Base-by-base conservation (phyloP, 2,888 invertebrate genomes). In the Parnassius apollo region DNA sequence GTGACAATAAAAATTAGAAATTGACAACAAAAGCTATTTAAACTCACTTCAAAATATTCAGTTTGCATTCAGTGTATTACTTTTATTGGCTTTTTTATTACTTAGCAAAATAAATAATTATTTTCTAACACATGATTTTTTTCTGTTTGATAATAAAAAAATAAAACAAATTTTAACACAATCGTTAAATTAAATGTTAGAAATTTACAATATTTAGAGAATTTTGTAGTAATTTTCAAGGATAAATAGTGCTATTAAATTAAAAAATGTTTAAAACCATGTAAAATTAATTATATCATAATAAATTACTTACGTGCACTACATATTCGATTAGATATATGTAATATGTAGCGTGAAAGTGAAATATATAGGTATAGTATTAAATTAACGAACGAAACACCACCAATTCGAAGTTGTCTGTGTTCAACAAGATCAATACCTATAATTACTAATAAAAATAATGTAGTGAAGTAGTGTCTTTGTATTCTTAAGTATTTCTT, bases 401-500 rank as follows among this genome's bases (percentile, higher is more conserved):
- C 86, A 86, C 85, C 86, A 83, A 81, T 75, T 76, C 71, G 78
- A 80, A 76, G 78, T 81, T 83, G 85, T 83, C 86, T 87, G 88
- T 89, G 87, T 89, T 88, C 87, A 87, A 79, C 72, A 75, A 75
- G 71, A 71, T 79, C 59, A 65, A 66, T 65, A 25, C 25, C 25
- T 25, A 25, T 67, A 66, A 67, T 75, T 60, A 60, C 44, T 61
- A 68, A 18, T 1, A 12, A 12, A 35, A 35, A 7, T 35, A 35
- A 67, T 60, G 65, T 75, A 72, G 68, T 46, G 58, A 11, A 44
- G 57, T 60, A 64, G 64, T 44, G 25, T 42, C 50, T 59, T 55
- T 50, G 49, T 62, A 58, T 25, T 54, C 11, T 44, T 51, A 57
- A 56, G 35, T 11, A 48, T 49, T 48, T 57, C 53, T 57, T 54